phyloP scores from a whole-genome alignment of 1,140 invertebrate species.

The Aphelinus atriplicis region DNA sequence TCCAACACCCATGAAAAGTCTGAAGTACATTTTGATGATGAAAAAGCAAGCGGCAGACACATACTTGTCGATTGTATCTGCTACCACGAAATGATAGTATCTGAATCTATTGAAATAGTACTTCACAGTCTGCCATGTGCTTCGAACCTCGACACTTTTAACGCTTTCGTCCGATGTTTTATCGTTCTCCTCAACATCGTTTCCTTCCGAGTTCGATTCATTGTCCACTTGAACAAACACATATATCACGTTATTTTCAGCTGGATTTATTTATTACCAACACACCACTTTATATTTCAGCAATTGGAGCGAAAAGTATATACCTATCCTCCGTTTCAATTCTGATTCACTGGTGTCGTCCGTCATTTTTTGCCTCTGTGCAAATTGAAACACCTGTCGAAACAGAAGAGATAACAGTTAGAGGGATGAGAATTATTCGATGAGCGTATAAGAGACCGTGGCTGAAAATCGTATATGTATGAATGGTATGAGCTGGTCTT shows the following conservation, averaged over 20 bases:
- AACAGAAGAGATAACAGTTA: neutral
- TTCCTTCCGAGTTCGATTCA: neutral
- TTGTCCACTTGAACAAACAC: neutral
- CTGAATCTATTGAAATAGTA: slow-evolving; percentile 41
- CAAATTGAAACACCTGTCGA: slow-evolving; percentile 27
- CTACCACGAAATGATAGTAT: slow-evolving; percentile 39
- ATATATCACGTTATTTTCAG: too few relatives aligned
- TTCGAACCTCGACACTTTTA: neutral
- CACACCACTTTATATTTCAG: too few relatives aligned
- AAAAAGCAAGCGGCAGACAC: slow-evolving; percentile 35
- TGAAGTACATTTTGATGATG: slow-evolving; percentile 38
- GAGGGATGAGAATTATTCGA: too few relatives aligned
- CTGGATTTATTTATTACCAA: too few relatives aligned
- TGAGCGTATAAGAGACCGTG: too few relatives aligned
- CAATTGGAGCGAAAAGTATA: neutral
- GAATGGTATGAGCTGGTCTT: too few relatives aligned
- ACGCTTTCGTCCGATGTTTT: too few relatives aligned
- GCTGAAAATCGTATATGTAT: too few relatives aligned
- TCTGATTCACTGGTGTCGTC: neutral
- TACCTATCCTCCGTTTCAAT: slow-evolving; percentile 33
- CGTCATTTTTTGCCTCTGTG: slow-evolving; percentile 18
- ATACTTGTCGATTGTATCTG: slow-evolving; percentile 38
- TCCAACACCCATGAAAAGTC: slow-evolving; percentile 28
- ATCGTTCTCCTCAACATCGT: neutral
- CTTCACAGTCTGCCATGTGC: slow-evolving; percentile 34